A percentile compares a stretch with the other conserved stretches of the same genome.
Evolutionary conservation across 30 jellyfish, hydroid and myxozoan genomes (phyloP).

Genomic region (Aurelia sp.): DNA sequence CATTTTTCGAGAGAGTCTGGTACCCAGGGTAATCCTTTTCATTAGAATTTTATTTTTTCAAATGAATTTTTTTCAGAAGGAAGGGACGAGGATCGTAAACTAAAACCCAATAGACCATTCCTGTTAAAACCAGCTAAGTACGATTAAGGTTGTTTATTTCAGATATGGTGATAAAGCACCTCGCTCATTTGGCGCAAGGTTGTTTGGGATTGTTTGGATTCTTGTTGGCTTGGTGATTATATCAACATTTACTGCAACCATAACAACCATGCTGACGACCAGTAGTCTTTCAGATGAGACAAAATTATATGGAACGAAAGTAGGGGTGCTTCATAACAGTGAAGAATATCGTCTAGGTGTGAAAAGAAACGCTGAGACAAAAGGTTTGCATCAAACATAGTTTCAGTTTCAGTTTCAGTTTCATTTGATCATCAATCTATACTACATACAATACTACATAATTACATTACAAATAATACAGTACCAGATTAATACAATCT

Average conservation of each 20-base stretch:
- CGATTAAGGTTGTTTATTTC: background rate
- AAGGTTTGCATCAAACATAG: slow-evolving; percentile 36
- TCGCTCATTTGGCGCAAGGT: slow-evolving; percentile 81
- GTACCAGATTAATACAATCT: too few species aligned
- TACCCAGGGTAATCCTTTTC: too few species aligned
- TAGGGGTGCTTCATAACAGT: slow-evolving; percentile 94
- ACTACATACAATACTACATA: too few species aligned
- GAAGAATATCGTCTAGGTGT: slow-evolving; percentile 96
- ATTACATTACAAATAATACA: too few species aligned
- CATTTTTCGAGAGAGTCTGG: too few species aligned
- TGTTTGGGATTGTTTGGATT: slow-evolving; percentile 92
- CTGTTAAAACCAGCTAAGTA: too few species aligned
- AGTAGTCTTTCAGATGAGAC: slow-evolving; percentile 83
- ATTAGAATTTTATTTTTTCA: too few species aligned
- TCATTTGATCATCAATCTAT: too few species aligned
- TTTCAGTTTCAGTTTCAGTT: too few species aligned
- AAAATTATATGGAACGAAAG: slow-evolving; percentile 90
- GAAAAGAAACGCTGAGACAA: slow-evolving; percentile 92
- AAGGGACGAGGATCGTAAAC: too few species aligned
- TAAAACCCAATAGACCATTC: too few species aligned
- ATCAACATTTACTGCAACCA: slow-evolving; percentile 95
- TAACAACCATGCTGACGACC: slow-evolving; percentile 92
- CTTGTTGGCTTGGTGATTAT: slow-evolving; percentile 90
- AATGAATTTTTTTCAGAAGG: too few species aligned
- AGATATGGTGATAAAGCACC: slow-evolving; percentile 98